Percentiles rank a stretch among this genome's conserved stretches.
These are phyloP conservation scores for Subacronicta megacephala DNA, from an alignment of 2,888 invertebrate genomes.

Conservation along the genomic window DNA sequence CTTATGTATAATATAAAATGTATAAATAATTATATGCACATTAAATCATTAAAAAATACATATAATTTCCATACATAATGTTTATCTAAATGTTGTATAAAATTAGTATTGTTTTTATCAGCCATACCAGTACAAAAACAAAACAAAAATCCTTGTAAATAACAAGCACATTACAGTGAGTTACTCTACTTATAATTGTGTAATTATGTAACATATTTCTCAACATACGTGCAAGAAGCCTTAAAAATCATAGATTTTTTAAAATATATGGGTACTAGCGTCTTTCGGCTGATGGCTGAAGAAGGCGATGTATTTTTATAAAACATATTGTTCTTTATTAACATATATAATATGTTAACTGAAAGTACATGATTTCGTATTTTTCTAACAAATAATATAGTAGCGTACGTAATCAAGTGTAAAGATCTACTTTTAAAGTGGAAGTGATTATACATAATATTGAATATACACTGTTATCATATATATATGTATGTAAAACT, in stretches of 20 bases:
- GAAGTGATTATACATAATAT: conserved; percentile 76
- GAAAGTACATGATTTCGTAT: conserved; percentile 89
- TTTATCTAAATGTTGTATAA: conserved; percentile 79
- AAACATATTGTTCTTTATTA: conserved; percentile 89
- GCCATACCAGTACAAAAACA: conserved; percentile 87
- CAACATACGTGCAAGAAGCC: conserved; percentile 86
- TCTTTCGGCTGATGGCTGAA: conserved; percentile 79
- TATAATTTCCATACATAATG: conserved; percentile 72
- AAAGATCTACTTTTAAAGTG: conserved; percentile 82
- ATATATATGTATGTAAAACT: conserved; percentile 70
- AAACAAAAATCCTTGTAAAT: conserved; percentile 80
- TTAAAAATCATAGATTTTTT: conserved; percentile 89
- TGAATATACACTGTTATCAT: conserved; percentile 68
- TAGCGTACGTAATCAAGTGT: conserved; percentile 79
- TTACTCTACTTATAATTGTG: conserved; percentile 81
- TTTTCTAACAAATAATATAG: conserved; percentile 86
- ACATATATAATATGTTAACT: conserved; percentile 89
- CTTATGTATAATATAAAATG: conserved; percentile 66
- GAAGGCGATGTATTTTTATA: conserved; percentile 88
- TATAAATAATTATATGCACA: conserved; percentile 64
- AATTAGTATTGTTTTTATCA: conserved; percentile 76
- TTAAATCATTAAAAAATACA: conserved; percentile 67
- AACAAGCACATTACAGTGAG: conserved; percentile 82
- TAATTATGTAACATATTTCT: conserved; percentile 85
- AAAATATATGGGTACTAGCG: conserved; percentile 86